Evolutionary conservation across 2,113 vertebrate genomes (phyloP), one percentile per base, ranked within the genome.

Genomic region (Sceloporus undulatus): DNA sequence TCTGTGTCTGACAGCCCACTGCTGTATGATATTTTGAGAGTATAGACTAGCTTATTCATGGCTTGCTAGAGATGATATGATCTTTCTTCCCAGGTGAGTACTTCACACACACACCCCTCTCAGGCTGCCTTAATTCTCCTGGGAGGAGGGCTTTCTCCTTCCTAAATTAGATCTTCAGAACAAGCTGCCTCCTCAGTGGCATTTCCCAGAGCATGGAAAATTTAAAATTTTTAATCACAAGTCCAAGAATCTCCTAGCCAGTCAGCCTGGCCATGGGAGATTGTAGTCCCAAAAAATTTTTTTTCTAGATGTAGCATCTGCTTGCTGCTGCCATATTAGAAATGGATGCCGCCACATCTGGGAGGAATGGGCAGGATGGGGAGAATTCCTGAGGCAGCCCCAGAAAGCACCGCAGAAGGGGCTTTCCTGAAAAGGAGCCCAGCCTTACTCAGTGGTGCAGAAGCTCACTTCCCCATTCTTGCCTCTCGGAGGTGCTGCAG

Each of bases 71-170:
- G 16, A 16, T 48, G 27, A 68, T 27, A 48, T 9, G 18, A 52
- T 4, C 3, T 62, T 62, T 71, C 78, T 34, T 89, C 54, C 76
- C 56, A 19, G 48, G 52, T 18, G 21, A 73, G 40, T 1, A 1
- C 34, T 34, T 34, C 34, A 34, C 34, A 34, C 34, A 34, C 34
- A 34, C 1, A 34, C 34, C 27, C 14, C 14, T 21, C 82, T 25
- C 34, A 13, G 78, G 42, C 79, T 89, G 88, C 88, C 84, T 89
- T 89, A 89, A 86, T 86, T 81, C 59, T 54, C 56, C 73, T 77
- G 23, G 14, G 19, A 29, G 78, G 2, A 2, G 42, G 42, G 42
- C 3, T 40, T 9, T 6, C 29, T 84, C 34, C 81, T 48, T 56
- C 74, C n/a, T 16, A 8, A 34, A 52, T 25, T 9, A 2, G 40